phyloP scores from a whole-genome alignment of 2,113 vertebrate species.

The Acanthisitta chloris region DNA sequence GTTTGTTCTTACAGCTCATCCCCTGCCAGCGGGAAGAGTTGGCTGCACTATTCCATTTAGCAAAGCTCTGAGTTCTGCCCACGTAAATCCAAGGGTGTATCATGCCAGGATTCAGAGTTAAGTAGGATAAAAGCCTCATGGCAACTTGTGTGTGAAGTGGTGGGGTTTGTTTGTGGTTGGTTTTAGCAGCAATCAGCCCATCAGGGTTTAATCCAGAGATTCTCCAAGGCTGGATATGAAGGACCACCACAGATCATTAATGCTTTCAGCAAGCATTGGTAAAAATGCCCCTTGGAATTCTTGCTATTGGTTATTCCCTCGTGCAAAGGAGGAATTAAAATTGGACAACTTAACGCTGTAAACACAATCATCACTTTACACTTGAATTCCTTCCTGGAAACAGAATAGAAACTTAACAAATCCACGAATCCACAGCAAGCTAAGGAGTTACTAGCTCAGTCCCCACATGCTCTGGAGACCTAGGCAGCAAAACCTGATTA shows the following conservation, averaged over 20 bases:
- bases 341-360: rapidly evolving
- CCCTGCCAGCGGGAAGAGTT: not conserved
- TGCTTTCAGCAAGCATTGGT: not conserved
- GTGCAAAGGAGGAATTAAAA: not conserved
- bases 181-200: not conserved
- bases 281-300: not conserved
- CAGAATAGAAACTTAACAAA: not conserved
- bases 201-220: not conserved
- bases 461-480: not conserved
- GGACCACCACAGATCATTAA: not conserved
- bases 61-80: not conserved
- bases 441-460: not conserved
- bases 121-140: rapidly evolving
- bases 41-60: rapidly evolving
- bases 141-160: not conserved
- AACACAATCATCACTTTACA: rapidly evolving
- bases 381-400: not conserved
- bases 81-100: rapidly evolving
- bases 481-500: not conserved
- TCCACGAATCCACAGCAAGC: not conserved
- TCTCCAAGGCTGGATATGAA: not conserved
- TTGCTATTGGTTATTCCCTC: not conserved
- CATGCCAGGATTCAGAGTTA: rapidly evolving
- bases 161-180: rapidly evolving
- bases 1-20: not conserved